Conservation (phyloP, 2,113 vertebrate genomes). For the Malurus alboscapulatus region DNA sequence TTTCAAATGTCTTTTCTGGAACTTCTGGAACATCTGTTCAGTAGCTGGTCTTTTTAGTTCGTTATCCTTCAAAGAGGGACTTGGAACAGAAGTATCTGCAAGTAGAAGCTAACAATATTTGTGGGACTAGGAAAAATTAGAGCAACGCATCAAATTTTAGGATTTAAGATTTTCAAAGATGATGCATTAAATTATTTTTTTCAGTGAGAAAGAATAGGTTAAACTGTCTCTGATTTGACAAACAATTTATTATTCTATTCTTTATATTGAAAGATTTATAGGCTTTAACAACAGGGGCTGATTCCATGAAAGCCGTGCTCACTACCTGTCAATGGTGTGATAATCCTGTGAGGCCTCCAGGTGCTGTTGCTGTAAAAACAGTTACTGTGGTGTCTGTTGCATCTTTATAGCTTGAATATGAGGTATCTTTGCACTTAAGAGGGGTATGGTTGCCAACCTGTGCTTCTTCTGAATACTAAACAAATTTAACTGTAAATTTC, state of each 20-base stretch:
- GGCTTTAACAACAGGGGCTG: background rate
- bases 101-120: background rate
- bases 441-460: background rate
- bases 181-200: background rate
- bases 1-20: background rate
- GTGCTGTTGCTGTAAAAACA: background rate
- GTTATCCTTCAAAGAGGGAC: background rate
- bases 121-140: background rate
- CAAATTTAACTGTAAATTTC: background rate
- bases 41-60: background rate
- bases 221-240: background rate
- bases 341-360: background rate
- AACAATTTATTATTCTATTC: background rate
- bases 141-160: background rate
- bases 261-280: background rate
- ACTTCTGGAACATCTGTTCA: background rate
- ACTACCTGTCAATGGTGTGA: background rate
- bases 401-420: background rate
- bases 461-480: conserved; percentile 1
- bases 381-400: background rate
- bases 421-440: background rate
- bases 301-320: background rate
- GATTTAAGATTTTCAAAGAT: background rate
- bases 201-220: background rate
- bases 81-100: background rate